phyloP scores from a whole-genome alignment of 2,888 invertebrate species.

The Helobdella robusta region DNA sequence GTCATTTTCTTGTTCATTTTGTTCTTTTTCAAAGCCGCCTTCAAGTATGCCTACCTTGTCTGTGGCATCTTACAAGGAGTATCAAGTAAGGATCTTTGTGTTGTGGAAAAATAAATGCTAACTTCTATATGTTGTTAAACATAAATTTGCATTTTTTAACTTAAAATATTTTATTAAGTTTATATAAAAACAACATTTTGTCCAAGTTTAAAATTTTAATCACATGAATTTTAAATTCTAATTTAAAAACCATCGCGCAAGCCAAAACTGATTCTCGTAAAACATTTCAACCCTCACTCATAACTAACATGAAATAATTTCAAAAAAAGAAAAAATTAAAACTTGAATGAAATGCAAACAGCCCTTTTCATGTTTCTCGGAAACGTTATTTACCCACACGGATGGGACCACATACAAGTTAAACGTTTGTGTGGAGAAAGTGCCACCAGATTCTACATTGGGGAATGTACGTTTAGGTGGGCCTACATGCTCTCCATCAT shows the following conservation, averaged over 20 bases:
- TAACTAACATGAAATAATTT: too few species aligned
- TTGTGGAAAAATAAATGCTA: too few species aligned
- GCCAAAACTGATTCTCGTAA: too few species aligned
- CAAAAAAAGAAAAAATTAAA: neutral
- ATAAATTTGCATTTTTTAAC: too few species aligned
- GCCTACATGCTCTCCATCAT: slow-evolving; percentile 85
- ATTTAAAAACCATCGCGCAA: too few species aligned
- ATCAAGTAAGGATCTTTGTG: slow-evolving; percentile 86
- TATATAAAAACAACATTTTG: too few species aligned
- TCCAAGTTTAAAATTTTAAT: too few species aligned
- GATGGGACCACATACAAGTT: slow-evolving; percentile 69
- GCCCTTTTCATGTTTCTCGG: slow-evolving; percentile 77
- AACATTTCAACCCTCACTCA: too few species aligned
- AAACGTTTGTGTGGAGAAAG: slow-evolving; percentile 68
- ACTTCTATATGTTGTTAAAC: too few species aligned
- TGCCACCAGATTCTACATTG: slow-evolving; percentile 64
- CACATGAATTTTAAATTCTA: too few species aligned
- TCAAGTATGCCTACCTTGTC: slow-evolving; percentile 77
- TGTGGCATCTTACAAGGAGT: slow-evolving; percentile 92
- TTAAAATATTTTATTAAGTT: too few species aligned
- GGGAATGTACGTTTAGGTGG: slow-evolving; percentile 68
- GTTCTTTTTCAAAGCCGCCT: slow-evolving; percentile 84
- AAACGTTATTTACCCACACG: slow-evolving; percentile 78
- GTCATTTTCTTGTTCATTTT: slow-evolving; percentile 77
- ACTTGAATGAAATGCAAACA: slow-evolving; percentile 50